These are phyloP conservation scores for Elanus axillaris DNA, from an alignment of 2,113 vertebrate species.

Conservation along the genomic window DNA sequence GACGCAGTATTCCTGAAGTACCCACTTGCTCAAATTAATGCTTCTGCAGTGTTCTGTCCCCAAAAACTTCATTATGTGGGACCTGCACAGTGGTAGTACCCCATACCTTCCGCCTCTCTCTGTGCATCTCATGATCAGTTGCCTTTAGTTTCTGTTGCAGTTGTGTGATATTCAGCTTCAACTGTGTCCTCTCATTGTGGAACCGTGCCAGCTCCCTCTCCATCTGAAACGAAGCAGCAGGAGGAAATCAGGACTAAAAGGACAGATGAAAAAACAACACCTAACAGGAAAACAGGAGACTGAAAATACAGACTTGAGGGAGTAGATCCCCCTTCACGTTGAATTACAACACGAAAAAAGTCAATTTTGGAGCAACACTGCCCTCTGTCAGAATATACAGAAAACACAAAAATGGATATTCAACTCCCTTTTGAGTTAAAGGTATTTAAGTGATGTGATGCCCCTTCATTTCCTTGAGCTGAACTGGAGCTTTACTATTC, in stretches of 20 bases:
- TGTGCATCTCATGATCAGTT: slow-evolving; percentile 75
- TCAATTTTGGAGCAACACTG: slow-evolving; percentile 34
- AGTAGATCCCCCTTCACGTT: not conserved
- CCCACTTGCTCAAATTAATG: not conserved
- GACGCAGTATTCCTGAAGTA: not conserved
- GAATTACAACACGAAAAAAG: not conserved
- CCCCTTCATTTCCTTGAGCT: not conserved
- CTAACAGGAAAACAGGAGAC: not conserved
- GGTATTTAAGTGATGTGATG: not conserved
- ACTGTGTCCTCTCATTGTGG: slow-evolving; percentile 76
- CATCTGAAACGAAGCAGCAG: slow-evolving; percentile 74
- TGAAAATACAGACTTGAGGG: not conserved
- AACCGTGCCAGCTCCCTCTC: slow-evolving; percentile 79
- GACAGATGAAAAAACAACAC: not conserved
- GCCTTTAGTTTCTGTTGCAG: slow-evolving; percentile 82
- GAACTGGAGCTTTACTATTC: not conserved
- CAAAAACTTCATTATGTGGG: not conserved
- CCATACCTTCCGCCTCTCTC: slow-evolving; percentile 82
- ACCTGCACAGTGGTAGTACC: not conserved
- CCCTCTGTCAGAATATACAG: slow-evolving; percentile 9
- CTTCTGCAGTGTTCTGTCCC: not conserved
- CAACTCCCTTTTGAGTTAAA: not conserved
- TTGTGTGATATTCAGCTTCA: slow-evolving; percentile 80
- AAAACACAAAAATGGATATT: not conserved
- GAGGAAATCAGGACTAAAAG: not conserved